A percentile compares a stretch with the other conserved stretches of the same genome.
Conservation (phyloP, 2,888 invertebrate genomes). For the Epinotia bilunana region DNA sequence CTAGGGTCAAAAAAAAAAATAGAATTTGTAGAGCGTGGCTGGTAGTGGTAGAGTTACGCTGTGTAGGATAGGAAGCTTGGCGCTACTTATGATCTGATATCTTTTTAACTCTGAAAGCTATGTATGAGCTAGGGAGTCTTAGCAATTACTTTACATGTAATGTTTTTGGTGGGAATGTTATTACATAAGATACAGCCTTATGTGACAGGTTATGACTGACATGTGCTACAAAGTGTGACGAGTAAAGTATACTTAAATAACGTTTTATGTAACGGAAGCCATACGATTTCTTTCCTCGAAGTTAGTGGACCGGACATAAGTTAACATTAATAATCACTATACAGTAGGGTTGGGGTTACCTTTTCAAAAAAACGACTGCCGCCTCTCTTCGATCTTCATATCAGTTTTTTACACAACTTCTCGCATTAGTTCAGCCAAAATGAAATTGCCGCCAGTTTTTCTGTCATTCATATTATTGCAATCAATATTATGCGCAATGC, state of each 20-base stretch:
- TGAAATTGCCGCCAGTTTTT: constrained; percentile 76
- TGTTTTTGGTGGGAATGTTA: no score
- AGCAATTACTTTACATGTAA: no score
- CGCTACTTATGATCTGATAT: no score
- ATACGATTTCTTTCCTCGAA: background rate
- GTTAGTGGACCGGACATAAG: constrained; percentile 13
- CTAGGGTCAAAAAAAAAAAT: no score
- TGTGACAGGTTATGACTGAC: background rate
- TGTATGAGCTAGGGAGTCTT: no score
- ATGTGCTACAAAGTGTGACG: background rate
- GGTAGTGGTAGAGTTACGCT: no score
- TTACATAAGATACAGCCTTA: background rate
- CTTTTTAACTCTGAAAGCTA: no score
- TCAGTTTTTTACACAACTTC: constrained; percentile 10
- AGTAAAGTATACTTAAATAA: constrained; percentile 3
- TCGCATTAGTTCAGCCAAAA: constrained; percentile 42
- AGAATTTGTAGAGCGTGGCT: no score
- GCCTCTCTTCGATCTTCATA: background rate
- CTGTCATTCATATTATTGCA: constrained; percentile 73
- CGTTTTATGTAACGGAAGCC: constrained; percentile 26
- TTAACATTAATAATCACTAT: background rate
- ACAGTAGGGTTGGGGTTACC: no score
- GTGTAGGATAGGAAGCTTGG: no score
- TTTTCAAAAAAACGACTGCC: background rate
- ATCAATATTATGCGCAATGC: constrained; percentile 82